phyloP scores from a whole-genome alignment of 2,888 invertebrate species.

The Oasisia sp. region DNA sequence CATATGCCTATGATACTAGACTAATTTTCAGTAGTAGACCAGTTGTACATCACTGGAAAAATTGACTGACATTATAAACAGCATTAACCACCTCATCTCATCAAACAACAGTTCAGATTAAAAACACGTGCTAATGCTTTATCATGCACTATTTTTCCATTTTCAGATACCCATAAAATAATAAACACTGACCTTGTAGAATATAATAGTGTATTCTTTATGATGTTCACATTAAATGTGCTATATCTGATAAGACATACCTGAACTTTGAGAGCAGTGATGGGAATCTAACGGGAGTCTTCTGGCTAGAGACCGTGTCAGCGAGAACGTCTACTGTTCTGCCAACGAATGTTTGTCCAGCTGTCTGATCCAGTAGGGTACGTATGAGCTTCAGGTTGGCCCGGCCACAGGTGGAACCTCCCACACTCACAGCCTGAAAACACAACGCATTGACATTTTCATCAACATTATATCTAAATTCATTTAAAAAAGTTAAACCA shows the following conservation, averaged over 20 bases:
- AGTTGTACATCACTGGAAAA: too few species aligned
- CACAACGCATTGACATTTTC: background rate
- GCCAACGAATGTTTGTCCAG: conserved; percentile 38
- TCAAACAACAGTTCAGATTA: too few species aligned
- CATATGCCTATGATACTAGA: too few species aligned
- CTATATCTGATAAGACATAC: conserved; percentile 38
- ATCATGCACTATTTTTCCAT: too few species aligned
- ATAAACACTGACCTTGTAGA: too few species aligned
- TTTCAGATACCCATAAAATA: too few species aligned
- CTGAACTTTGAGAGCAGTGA: conserved; percentile 58
- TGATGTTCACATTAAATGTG: background rate
- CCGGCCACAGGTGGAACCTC: conserved; percentile 53
- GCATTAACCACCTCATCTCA: too few species aligned
- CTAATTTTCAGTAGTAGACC: too few species aligned
- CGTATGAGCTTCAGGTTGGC: conserved; percentile 50
- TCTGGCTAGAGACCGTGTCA: conserved; percentile 53
- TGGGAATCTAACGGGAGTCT: conserved; percentile 54
- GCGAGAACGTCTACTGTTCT: conserved; percentile 40
- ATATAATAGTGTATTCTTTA: too few species aligned
- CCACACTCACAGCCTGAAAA: conserved; percentile 49
- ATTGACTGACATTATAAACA: too few species aligned
- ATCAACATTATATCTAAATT: background rate
- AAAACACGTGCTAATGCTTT: too few species aligned
- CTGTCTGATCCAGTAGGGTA: conserved; percentile 50
- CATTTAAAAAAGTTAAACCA: too few species aligned